Evolutionary conservation across 2,888 invertebrate genomes (phyloP).

Genomic region (Neocrepidodera transversa): DNA sequence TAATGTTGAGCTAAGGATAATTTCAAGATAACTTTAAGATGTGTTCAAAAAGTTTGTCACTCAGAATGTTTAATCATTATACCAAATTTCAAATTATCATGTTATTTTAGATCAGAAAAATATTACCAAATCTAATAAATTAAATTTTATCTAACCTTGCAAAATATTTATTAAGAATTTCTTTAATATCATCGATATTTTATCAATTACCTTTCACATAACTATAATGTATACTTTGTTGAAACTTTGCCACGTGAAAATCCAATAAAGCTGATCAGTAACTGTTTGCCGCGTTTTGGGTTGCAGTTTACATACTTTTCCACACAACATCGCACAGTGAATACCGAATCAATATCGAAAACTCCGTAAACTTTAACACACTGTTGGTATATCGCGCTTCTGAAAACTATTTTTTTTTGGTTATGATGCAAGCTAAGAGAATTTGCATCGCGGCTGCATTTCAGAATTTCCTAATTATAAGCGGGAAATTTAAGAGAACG

Average conservation of each 20-base stretch:
- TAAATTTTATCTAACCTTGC: no score
- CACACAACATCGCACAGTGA: background rate
- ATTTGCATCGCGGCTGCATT: conserved; percentile 29
- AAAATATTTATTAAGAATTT: no score
- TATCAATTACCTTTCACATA: no score
- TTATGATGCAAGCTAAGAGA: conserved; percentile 8
- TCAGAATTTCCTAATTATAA: conserved; percentile 26
- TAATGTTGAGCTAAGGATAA: conserved; percentile 47
- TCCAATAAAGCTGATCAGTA: background rate
- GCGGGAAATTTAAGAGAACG: conserved; percentile 27
- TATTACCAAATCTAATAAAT: no score
- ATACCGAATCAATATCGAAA: conserved; percentile 18
- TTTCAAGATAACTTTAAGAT: conserved; percentile 30
- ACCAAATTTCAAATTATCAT: background rate
- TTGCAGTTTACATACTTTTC: conserved; percentile 19
- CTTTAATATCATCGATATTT: no score
- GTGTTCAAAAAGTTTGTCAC: conserved; percentile 18
- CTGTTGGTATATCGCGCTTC: conserved; percentile 19
- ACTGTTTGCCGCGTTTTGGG: background rate
- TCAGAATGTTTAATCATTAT: conserved; percentile 4
- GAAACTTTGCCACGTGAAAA: no score
- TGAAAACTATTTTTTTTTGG: conserved; percentile 21
- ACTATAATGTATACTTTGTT: no score
- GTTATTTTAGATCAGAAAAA: conserved; percentile 9
- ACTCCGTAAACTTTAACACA: conserved; percentile 21